These are phyloP conservation scores for Ecliptopera silaceata DNA, from an alignment of 2,888 invertebrate species.

Conservation along the genomic window DNA sequence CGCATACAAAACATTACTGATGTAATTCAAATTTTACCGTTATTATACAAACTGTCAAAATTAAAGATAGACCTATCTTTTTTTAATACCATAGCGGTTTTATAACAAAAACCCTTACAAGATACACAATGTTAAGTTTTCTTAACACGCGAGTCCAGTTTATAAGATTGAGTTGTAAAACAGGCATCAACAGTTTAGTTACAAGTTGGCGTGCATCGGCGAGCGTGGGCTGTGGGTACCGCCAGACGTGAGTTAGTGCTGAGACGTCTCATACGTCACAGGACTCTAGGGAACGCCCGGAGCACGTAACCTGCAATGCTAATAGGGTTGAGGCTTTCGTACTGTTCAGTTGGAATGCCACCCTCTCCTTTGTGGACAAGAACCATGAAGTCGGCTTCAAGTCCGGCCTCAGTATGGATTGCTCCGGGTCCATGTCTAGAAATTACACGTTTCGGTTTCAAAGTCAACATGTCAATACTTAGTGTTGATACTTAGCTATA, in stretches of 20 bases:
- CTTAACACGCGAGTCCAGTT: neutral
- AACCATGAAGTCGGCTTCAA: neutral
- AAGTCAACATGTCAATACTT: too few species aligned
- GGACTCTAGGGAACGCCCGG: slow-evolving; percentile 42
- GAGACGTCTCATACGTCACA: slow-evolving; percentile 49
- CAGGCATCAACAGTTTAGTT: slow-evolving; percentile 23
- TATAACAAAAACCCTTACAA: too few species aligned
- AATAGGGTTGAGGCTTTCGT: neutral
- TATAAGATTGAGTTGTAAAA: slow-evolving; percentile 16
- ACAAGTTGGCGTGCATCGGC: slow-evolving; percentile 25
- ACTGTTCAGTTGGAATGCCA: neutral
- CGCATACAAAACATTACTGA: too few species aligned
- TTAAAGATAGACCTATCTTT: too few species aligned
- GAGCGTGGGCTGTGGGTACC: slow-evolving; percentile 13
- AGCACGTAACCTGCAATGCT: slow-evolving; percentile 34
- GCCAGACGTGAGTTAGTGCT: slow-evolving; percentile 48
- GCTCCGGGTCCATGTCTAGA: neutral
- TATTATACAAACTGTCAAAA: too few species aligned
- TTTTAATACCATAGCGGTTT: too few species aligned
- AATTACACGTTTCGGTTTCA: too few species aligned
- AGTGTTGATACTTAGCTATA: too few species aligned
- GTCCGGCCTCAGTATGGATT: too few species aligned
- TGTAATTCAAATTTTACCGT: too few species aligned
- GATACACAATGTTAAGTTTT: too few species aligned
- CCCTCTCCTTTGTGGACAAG: neutral